A percentile compares a stretch with the other conserved stretches of the same genome.
Evolutionary conservation across 1,140 invertebrate species (phyloP).

Genomic region (Danaus melanippus): DNA sequence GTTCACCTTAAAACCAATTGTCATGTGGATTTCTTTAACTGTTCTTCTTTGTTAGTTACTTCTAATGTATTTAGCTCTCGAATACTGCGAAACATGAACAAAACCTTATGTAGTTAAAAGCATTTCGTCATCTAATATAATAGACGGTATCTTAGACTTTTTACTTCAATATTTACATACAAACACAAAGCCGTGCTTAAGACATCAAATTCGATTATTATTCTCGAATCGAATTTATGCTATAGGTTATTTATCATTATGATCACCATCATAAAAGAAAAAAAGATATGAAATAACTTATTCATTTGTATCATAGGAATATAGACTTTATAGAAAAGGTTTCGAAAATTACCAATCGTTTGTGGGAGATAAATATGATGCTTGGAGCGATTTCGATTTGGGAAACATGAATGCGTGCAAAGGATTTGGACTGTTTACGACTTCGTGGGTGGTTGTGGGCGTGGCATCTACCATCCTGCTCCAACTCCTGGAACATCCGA

Average conservation of each 20-base stretch:
- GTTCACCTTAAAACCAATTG: too few species aligned
- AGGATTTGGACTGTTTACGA: constrained; percentile 69
- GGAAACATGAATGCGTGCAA: constrained; percentile 69
- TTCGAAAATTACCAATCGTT: constrained; percentile 31
- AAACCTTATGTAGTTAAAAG: too few species aligned
- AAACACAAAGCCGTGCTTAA: constrained; percentile 52
- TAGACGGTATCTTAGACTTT: too few species aligned
- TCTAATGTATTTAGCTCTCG: too few species aligned
- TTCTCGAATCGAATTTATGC: constrained; percentile 57
- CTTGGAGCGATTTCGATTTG: constrained; percentile 67
- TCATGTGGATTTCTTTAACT: too few species aligned
- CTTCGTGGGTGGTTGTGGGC: constrained; percentile 69
- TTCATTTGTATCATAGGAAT: constrained; percentile 42
- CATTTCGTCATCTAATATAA: too few species aligned
- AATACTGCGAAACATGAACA: too few species aligned
- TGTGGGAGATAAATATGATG: constrained; percentile 29
- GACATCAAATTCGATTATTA: constrained; percentile 69
- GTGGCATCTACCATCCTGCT: constrained; percentile 46
- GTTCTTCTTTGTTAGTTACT: too few species aligned
- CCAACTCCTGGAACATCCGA: constrained; percentile 17
- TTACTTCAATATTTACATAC: constrained; percentile 9
- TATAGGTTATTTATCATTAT: constrained; percentile 68
- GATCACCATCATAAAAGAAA: constrained; percentile 64
- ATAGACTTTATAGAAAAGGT: constrained; percentile 32
- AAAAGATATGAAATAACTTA: constrained; percentile 61